Base-by-base conservation (phyloP, 2,888 invertebrate genomes). In the Therioaphis trifolii region DNA sequence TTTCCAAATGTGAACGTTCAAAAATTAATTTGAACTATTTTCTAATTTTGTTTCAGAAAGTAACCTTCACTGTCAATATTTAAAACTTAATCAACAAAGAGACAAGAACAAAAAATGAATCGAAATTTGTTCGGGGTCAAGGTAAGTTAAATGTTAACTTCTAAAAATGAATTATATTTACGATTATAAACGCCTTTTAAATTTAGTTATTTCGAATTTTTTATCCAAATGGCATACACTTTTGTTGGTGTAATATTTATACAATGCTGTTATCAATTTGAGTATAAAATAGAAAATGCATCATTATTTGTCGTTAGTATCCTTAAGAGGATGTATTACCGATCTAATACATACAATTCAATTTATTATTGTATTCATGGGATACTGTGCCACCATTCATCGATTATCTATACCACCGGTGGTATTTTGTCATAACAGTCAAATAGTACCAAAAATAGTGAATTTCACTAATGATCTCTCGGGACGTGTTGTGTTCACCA, bases 21-120 rank as follows among this genome's bases (percentile, higher is more conserved):
- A n/a, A n/a, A n/a, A n/a, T n/a, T n/a, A n/a, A n/a, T n/a, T n/a
- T n/a, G n/a, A n/a, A n/a, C n/a, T n/a, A n/a, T 35, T 35, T 35
- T 29, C n/a, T 46, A 29, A 21, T 18, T 55, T 9, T 74, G 61
- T 82, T 82, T 82, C 63, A 82, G 82, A 82, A 82, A 72, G 82
- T 35, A 35, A 52, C 27, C 12, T 7, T 49, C 74, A 24, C 46
- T 14, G 66, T 40, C 72, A 74, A 63, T 27, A 74, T 7, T 49
- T 52, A 52, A 74, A 29, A 52, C 46, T 24, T 63, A 74, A 63
- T 58, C 82, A 82, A 15, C 82, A 74, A 14, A 52, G 29, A 74
- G 63, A 74, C 52, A 82, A 82, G 40, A 74, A 74, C 24, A 82
- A 82, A 74, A 82, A 61, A 82, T 82, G 82, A 82, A 74, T 46